Evolutionary conservation across 2,888 invertebrate genomes (phyloP).

Genomic region (Eupithecia insigniata): DNA sequence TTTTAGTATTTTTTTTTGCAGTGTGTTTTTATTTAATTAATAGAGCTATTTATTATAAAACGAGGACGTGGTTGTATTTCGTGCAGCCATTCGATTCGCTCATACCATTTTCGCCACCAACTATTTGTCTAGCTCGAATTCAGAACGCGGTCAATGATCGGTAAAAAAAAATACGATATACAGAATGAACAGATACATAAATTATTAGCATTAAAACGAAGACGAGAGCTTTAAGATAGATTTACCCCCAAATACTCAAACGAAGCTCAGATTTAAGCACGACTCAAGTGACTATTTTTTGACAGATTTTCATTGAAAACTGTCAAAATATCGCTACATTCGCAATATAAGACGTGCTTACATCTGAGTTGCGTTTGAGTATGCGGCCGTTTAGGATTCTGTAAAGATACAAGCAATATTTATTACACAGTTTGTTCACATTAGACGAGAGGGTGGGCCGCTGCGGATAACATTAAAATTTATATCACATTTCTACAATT

Average conservation of each 20-base stretch:
- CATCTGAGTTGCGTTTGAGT: too few relatives aligned
- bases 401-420: background rate
- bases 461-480: constrained; percentile 9
- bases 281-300: too few relatives aligned
- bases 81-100: background rate
- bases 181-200: background rate
- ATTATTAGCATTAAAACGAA: background rate
- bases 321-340: too few relatives aligned
- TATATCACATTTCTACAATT: constrained; percentile 5
- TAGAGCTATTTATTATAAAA: background rate
- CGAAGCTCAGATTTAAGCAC: too few relatives aligned
- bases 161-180: background rate
- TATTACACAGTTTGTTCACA: background rate
- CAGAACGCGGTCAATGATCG: background rate
- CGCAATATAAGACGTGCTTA: too few relatives aligned
- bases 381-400: too few relatives aligned
- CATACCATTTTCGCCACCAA: background rate
- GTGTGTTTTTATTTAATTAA: background rate
- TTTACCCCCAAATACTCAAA: too few relatives aligned
- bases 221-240: background rate
- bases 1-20: background rate
- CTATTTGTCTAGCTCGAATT: background rate
- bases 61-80: too few relatives aligned
- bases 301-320: too few relatives aligned
- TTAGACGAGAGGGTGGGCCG: background rate